Base-by-base conservation (phyloP, 2,113 vertebrate species). In the Parus major region DNA sequence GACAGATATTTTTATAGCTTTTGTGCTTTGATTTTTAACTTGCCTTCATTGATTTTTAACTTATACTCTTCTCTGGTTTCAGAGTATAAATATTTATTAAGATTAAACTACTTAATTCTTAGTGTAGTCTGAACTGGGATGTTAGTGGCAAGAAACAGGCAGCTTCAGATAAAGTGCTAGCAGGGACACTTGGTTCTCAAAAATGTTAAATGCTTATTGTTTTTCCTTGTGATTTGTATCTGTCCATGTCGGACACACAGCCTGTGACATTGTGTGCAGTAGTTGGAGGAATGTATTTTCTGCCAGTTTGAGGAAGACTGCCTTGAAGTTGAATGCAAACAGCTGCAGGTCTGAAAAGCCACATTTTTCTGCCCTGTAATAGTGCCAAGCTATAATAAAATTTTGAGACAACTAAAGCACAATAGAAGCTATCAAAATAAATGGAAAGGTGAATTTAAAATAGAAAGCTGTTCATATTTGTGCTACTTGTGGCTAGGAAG, bases 161-260 rank as follows among this genome's bases (percentile, higher is more conserved):
- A 27, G 39, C 24, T 70, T 60, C 68, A 49, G 72, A 36, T 68
- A 4, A 53, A 83, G 41, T 31, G 52, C 44, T 21, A 22, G 7
- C 27, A 55, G 35, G 41, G 36, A n/a, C 55, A 28, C n/a, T 47
- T 66, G 2, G 7, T 20, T 77, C 35, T 59, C 64, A 17, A 55
- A 57, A 68, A 55, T 12, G 7, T 11, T 31, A 8, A 79, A 25
- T 2, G 0, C 16, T 29, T 19, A 27, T 2, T 4, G 10, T 29
- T n/a, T 63, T 55, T 25, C 15, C 16, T 25, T 27, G 3, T 42
- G 69, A 5, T 20, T 39, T 5, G 8, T 31, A 15, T 19, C 13
- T 27, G 46, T 17, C 53, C 1, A 0, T 7, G 31, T 22, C 0
- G 1, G 35, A 15, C 23, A 4, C 24, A 0, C 11, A 4, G 73